Evolutionary conservation across 2,113 vertebrate genomes (phyloP).

Genomic region (Symphodus melops): DNA sequence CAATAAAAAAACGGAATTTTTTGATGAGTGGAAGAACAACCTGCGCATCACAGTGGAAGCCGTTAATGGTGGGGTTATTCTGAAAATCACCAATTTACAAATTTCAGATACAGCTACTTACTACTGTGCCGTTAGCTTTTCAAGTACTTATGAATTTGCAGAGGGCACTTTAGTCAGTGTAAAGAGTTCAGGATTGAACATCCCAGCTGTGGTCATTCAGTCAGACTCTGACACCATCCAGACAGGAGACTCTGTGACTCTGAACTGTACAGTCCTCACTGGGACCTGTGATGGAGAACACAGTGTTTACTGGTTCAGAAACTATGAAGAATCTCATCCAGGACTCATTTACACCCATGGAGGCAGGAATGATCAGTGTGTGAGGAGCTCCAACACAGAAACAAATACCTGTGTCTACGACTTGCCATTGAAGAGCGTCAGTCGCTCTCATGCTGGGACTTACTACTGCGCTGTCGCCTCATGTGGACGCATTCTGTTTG

Average conservation of each 20-base stretch:
- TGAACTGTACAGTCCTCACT: constrained; percentile 61
- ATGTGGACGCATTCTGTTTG: constrained; percentile 67
- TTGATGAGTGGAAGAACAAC: constrained; percentile 37
- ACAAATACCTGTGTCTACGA: constrained; percentile 47
- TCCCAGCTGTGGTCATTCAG: constrained; percentile 16
- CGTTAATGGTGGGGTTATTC: neutral
- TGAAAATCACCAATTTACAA: constrained; percentile 30
- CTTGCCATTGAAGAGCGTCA: constrained; percentile 20
- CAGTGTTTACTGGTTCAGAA: constrained; percentile 72
- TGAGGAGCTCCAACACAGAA: neutral
- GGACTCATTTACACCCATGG: constrained; percentile 60
- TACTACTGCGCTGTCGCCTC: constrained; percentile 62
- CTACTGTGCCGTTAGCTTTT: constrained; percentile 19
- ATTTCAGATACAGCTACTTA: constrained; percentile 63
- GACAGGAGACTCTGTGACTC: constrained; percentile 51
- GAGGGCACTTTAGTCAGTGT: constrained; percentile 41
- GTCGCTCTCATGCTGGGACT: constrained; percentile 19
- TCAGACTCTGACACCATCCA: constrained; percentile 15
- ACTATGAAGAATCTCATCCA: constrained; percentile 13
- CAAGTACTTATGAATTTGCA: constrained; percentile 23
- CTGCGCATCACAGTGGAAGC: constrained; percentile 28
- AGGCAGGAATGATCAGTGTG: constrained; percentile 35
- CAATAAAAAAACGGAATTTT: neutral
- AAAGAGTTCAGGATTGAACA: constrained; percentile 1
- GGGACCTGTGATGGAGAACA: constrained; percentile 56